phyloP scores from a whole-genome alignment of 2,888 invertebrate genomes.

The Vandiemenella viatica region DNA sequence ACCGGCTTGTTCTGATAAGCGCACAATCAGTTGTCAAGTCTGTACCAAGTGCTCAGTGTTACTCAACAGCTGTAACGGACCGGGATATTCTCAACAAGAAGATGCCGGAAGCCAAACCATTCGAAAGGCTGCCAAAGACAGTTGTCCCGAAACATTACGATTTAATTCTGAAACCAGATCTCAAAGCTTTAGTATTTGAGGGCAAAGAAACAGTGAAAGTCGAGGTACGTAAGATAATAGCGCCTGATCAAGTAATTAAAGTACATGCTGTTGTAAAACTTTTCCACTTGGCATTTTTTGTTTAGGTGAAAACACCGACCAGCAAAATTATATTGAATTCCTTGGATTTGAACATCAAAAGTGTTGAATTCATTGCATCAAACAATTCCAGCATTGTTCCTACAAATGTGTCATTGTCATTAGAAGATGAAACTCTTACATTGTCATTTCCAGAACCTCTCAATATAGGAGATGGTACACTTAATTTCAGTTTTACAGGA shows the following conservation, averaged over 20 bases:
- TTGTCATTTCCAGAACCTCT: slow-evolving; percentile 47
- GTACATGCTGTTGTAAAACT: no score
- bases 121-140: slow-evolving; percentile 59
- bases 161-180: slow-evolving; percentile 68
- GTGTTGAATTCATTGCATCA: slow-evolving; percentile 37
- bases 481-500: slow-evolving; percentile 64
- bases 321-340: slow-evolving; percentile 60
- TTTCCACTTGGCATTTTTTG: slow-evolving; percentile 6
- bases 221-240: slow-evolving; percentile 45
- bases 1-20: no score
- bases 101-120: slow-evolving; percentile 36
- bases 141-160: slow-evolving; percentile 78
- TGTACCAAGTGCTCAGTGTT: no score
- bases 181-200: slow-evolving; percentile 68
- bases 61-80: no score
- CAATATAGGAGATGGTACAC: slow-evolving; percentile 33
- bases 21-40: no score
- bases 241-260: no score
- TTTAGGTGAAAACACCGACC: slow-evolving; percentile 49
- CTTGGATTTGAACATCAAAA: slow-evolving; percentile 54
- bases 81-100: not conserved
- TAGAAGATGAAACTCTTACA: slow-evolving; percentile 52
- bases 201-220: slow-evolving; percentile 71
- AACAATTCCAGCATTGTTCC: slow-evolving; percentile 30
- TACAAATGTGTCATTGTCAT: slow-evolving; percentile 26